phyloP scores from a whole-genome alignment of 2,888 invertebrate genomes.

The Hydrotaea diabolus region DNA sequence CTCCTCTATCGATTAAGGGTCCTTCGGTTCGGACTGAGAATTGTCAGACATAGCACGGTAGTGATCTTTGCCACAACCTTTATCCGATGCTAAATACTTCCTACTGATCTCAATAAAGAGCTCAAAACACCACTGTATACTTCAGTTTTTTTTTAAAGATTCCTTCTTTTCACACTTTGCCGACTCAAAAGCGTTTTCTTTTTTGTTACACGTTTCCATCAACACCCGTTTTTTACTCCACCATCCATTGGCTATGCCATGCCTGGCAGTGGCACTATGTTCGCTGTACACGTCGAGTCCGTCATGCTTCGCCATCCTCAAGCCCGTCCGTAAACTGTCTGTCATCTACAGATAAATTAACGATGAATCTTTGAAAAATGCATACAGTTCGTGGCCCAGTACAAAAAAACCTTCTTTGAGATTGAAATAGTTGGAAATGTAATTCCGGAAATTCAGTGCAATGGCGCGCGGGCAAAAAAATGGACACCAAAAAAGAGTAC shows the following conservation, averaged over 20 bases:
- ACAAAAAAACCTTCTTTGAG: neutral
- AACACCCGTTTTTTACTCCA: neutral
- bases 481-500: neutral
- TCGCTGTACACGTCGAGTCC: neutral
- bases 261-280: too few species aligned
- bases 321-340: neutral
- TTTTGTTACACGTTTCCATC: neutral
- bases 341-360: conserved; percentile 2
- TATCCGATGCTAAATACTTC: too few species aligned
- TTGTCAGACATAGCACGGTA: too few species aligned
- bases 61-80: too few species aligned
- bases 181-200: neutral
- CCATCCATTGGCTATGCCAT: neutral
- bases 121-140: too few species aligned
- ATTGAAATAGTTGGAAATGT: neutral
- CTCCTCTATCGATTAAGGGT: too few species aligned
- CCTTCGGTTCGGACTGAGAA: too few species aligned
- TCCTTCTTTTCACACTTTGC: neutral
- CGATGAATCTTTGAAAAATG: neutral
- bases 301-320: neutral
- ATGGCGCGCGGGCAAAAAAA: neutral
- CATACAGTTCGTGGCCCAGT: neutral
- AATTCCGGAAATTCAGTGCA: conserved; percentile 12
- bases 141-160: neutral
- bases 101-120: too few species aligned